Evolutionary conservation across 2,888 invertebrate genomes (phyloP), one percentile per base, ranked within the genome.

Genomic region (Caenorhabditis japonica): DNA sequence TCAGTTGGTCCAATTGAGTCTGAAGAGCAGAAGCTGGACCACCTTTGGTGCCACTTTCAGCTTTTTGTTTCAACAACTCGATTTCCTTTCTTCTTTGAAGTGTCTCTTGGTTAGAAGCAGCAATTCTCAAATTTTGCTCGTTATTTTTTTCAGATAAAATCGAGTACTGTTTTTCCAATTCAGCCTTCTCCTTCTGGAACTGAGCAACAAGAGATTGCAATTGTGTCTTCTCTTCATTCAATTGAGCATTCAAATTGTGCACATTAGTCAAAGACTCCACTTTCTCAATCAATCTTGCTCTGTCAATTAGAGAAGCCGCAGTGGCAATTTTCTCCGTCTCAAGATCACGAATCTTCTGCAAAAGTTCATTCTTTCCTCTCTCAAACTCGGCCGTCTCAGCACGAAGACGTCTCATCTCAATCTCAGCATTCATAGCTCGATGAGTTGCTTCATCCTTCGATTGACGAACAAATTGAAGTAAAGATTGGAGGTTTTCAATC

Each of bases 371-470:
- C 17, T 58, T 59, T 21, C 68, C 64, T 34, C 30, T 34, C 27
- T 72, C 68, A 27, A 56, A 64, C 47, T 77, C 79, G 1, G 68
- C 56, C 1, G 73, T 70, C 33, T 81, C 79, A 4, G 79, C 75
- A 5, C 69, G 59, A 12, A 79, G 49, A 15, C 79, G 71, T 23
- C 56, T 47, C 68, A 76, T 73, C 15, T 79, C 79, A 2, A 81
- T 70, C 59, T 81, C 81, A 4, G 81, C 75, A 25, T 59, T 68
- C 79, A 81, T 75, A 4, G 79, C 66, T 33, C 81, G 59, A 21
- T 23, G 46, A 0, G 70, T 27, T 0, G 79, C 75, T 58, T 80
- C 61, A 21, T 76, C 66, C 38, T 76, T 75, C n/a, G 71, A 70
- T 47, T 76, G 47, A 15, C 79, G 64, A 4, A 76, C 52, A 41